Base-by-base conservation (phyloP, 1,140 invertebrate species). In the Cherax quadricarinatus region DNA sequence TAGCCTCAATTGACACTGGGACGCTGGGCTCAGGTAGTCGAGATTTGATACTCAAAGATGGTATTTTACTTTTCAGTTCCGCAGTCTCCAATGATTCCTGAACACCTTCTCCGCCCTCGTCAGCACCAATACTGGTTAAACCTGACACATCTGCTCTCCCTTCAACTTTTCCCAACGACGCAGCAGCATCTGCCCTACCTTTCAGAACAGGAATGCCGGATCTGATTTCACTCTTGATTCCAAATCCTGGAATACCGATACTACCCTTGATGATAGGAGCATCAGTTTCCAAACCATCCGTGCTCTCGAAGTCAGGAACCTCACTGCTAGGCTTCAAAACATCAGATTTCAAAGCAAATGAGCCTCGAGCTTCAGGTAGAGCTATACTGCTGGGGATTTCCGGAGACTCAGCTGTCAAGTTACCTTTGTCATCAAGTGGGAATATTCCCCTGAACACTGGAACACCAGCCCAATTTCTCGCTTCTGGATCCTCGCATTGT, bases 291-390 rank as follows among this genome's bases (percentile, higher is more conserved):
- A 60, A 5, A 12, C 24, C 86, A 81, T 81, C 3, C 5, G 14
- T 79, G 57, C 48, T 70, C 57, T 53, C 80, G 83, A 75, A 41
- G 12, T 14, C 48, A 89, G 62, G 48, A 84, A 83, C 9, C 78
- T 90, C 81, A 14, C 12, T 16, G 16, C 49, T 89, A n/a, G 82
- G 30, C 3, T 89, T 48, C 49, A 80, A 80, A 75, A 82, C 80
- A 81, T 82, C 86, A 51, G 86, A n/a, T 51, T 6, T 89, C 30
- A 87, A 14, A 16, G 12, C 70, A 78, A 87, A 6, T 30, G 16
- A 78, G 21, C 85, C 85, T 78, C 85, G 70, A 87, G 78, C 78
- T 78, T 70, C 70, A 53, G 85, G 85, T 16, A 87, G 41, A 24
- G 78, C 49, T 5, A 10, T 3, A 24, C 51, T 60, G 24, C 57